phyloP scores from a whole-genome alignment of 2,113 vertebrate species.

The Dunckerocampus dactyliophorus region DNA sequence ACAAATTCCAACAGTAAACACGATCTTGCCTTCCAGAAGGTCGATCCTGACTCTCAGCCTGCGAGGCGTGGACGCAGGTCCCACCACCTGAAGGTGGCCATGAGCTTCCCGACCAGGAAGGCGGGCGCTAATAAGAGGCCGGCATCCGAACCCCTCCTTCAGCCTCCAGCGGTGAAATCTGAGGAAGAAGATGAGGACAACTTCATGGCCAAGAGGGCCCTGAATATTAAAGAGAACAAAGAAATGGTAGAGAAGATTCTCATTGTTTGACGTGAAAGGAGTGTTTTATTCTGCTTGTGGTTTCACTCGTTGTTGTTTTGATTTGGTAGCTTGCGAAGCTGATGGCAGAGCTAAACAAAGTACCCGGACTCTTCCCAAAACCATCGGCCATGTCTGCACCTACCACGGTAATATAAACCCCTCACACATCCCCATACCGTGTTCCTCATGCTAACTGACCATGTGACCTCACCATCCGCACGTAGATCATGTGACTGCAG shows the following conservation, averaged over 20 bases:
- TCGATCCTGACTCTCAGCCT: conserved; percentile 38
- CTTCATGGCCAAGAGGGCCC: conserved; percentile 87
- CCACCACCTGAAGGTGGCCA: conserved; percentile 78
- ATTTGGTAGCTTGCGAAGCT: conserved; percentile 86
- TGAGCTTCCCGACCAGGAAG: conserved; percentile 81
- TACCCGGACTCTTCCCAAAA: conserved; percentile 79
- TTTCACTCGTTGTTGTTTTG: not conserved
- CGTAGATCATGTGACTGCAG: too few species aligned
- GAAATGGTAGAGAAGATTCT: conserved; percentile 79
- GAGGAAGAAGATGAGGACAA: conserved; percentile 77
- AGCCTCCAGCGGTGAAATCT: conserved; percentile 47
- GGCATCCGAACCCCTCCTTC: conserved; percentile 39
- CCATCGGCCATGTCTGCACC: conserved; percentile 63
- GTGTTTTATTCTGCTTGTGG: not conserved
- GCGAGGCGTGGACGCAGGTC: conserved; percentile 46
- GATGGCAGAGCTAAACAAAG: conserved; percentile 89
- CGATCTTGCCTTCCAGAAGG: conserved; percentile 50
- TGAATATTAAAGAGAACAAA: conserved; percentile 98
- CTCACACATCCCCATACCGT: not conserved
- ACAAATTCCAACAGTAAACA: not conserved
- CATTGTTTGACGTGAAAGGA: not conserved
- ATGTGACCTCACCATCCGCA: too few species aligned
- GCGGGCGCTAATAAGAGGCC: conserved; percentile 46
- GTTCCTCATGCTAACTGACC: too few species aligned
- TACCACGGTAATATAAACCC: conserved; percentile 66